These are phyloP conservation scores for Phasia obesa DNA, from an alignment of 2,888 invertebrate species.

Conservation along the genomic window DNA sequence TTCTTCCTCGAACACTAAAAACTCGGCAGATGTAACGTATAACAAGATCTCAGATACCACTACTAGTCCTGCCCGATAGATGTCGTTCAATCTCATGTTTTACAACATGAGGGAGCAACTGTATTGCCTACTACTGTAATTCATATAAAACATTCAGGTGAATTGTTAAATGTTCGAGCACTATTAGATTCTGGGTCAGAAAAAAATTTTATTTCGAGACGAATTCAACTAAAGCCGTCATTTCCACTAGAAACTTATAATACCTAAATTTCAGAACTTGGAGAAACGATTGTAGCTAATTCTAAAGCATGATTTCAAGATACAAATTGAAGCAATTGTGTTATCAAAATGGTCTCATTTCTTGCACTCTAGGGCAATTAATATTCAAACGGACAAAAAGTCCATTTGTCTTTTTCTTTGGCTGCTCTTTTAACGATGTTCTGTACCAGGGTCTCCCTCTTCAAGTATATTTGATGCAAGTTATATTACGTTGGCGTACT, in stretches of 20 bases:
- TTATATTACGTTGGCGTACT: too few species aligned
- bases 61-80: background rate
- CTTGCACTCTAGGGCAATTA: too few species aligned
- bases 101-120: background rate
- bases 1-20: background rate
- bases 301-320: background rate
- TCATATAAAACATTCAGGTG: background rate
- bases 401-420: too few species aligned
- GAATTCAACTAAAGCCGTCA: background rate
- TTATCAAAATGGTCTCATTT: background rate
- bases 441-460: too few species aligned
- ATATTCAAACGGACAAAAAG: too few species aligned
- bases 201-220: background rate
- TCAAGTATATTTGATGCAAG: too few species aligned
- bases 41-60: background rate
- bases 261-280: too few species aligned
- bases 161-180: background rate
- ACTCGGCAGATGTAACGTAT: background rate
- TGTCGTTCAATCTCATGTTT: background rate
- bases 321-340: constrained; percentile 1
- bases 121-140: background rate
- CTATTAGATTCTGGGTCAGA: background rate
- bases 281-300: background rate
- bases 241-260: too few species aligned
- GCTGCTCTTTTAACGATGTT: too few species aligned